Evolutionary conservation across 2,888 invertebrate genomes (phyloP).

Genomic region (Rotaria socialis): DNA sequence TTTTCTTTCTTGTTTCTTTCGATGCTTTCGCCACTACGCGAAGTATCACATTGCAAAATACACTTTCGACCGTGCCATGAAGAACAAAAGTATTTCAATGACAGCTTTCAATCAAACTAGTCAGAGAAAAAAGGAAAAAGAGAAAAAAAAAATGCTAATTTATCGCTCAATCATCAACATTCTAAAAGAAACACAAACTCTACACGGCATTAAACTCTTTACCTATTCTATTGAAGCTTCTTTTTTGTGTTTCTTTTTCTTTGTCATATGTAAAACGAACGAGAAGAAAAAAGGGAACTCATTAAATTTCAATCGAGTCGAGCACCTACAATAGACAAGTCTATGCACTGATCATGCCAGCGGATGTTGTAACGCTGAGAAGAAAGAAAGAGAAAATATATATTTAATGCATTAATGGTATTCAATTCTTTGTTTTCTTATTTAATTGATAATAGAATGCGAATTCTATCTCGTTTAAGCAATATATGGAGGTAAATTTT

Average conservation of each 20-base stretch:
- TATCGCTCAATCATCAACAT: neutral
- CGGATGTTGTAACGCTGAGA: neutral
- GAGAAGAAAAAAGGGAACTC: neutral
- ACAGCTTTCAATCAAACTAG: neutral
- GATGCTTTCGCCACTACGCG: too few species aligned
- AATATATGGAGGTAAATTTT: neutral
- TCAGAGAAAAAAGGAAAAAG: neutral
- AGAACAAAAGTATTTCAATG: neutral
- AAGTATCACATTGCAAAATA: neutral
- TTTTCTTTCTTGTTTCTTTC: too few species aligned
- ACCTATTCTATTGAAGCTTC: neutral
- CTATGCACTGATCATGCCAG: neutral
- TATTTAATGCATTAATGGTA: neutral
- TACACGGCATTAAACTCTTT: neutral
- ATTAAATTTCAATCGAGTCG: neutral
- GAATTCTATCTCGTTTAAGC: neutral
- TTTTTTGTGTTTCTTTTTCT: neutral
- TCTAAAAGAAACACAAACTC: neutral
- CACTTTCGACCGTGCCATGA: neutral
- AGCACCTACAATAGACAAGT: neutral
- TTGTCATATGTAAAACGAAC: neutral
- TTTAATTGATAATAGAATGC: neutral
- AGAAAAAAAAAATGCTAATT: neutral
- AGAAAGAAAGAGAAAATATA: neutral
- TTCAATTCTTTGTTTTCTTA: neutral